Percentiles rank a stretch among this genome's conserved stretches.
These are phyloP conservation scores for Danaus chrysippus DNA, from an alignment of 2,888 invertebrate genomes.

Conservation along the genomic window DNA sequence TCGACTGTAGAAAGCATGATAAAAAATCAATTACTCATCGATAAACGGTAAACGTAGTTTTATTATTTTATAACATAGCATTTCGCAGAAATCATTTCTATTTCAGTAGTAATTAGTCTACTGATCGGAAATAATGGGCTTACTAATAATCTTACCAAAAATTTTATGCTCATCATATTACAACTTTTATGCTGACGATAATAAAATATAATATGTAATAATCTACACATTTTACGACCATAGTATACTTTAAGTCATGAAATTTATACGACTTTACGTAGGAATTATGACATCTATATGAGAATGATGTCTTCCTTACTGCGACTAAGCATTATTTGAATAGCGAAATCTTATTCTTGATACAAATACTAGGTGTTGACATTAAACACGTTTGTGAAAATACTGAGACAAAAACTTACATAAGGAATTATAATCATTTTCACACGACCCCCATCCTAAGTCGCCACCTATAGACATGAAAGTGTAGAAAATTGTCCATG, in stretches of 20 bases:
- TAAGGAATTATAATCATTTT: constrained; percentile 79
- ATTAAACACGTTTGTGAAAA: neutral
- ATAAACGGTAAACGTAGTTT: neutral
- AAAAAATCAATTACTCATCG: neutral
- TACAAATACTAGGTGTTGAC: too few species aligned
- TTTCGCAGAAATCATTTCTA: neutral
- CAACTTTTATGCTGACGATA: constrained; percentile 26
- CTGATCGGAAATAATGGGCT: constrained; percentile 4
- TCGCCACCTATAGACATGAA: constrained; percentile 82
- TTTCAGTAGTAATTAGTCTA: too few species aligned
- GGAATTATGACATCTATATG: constrained; percentile 15
- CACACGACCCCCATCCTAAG: constrained; percentile 85
- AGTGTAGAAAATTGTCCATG: constrained; percentile 88
- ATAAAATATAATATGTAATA: constrained; percentile 20
- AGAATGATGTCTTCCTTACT: neutral
- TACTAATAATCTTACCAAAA: constrained; percentile 16
- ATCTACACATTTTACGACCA: constrained; percentile 28
- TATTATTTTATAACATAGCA: neutral
- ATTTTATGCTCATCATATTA: constrained; percentile 13
- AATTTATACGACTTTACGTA: constrained; percentile 34
- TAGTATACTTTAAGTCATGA: constrained; percentile 31
- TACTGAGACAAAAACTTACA: constrained; percentile 63
- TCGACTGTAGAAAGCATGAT: constrained; percentile 1
- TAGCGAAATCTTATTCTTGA: too few species aligned
- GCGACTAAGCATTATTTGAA: too few species aligned